These are phyloP conservation scores for Danaus melanippus DNA, from an alignment of 1,140 invertebrate species.

Conservation along the genomic window DNA sequence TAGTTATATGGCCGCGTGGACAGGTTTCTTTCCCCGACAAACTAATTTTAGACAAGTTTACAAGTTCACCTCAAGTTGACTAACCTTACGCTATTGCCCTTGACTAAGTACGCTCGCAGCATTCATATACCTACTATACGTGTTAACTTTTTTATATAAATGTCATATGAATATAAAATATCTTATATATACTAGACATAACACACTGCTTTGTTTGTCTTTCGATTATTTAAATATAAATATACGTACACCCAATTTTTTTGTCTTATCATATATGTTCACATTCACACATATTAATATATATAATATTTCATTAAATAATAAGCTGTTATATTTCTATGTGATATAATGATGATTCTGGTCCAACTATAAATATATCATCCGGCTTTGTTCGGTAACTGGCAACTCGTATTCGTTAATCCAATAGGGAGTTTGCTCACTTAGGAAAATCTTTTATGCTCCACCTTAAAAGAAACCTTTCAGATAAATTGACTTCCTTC, in stretches of 20 bases:
- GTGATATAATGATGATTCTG: not conserved
- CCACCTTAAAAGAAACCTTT: conserved; percentile 19
- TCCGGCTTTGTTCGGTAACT: not conserved
- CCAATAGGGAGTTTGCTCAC: conserved; percentile 13
- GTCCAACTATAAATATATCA: conserved; percentile 1
- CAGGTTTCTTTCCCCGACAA: conserved; percentile 18
- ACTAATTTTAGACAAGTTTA: conserved; percentile 25
- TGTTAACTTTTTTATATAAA: no score
- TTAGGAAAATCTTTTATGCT: conserved; percentile 7
- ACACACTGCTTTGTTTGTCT: no score
- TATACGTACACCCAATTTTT: no score
- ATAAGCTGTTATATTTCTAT: not conserved
- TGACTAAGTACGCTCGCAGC: conserved; percentile 11
- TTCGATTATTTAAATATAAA: no score
- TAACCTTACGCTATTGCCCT: conserved; percentile 21
- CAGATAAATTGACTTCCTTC: conserved; percentile 23
- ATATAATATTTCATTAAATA: no score
- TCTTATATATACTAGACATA: no score
- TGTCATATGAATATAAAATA: no score
- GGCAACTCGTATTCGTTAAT: conserved; percentile 7
- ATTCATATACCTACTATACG: no score
- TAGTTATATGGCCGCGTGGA: conserved; percentile 5
- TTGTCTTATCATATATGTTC: no score
- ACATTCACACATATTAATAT: no score
- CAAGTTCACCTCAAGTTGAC: conserved; percentile 23